Conservation (phyloP, 2,113 vertebrate genomes). For the Stigmatopora nigra region DNA sequence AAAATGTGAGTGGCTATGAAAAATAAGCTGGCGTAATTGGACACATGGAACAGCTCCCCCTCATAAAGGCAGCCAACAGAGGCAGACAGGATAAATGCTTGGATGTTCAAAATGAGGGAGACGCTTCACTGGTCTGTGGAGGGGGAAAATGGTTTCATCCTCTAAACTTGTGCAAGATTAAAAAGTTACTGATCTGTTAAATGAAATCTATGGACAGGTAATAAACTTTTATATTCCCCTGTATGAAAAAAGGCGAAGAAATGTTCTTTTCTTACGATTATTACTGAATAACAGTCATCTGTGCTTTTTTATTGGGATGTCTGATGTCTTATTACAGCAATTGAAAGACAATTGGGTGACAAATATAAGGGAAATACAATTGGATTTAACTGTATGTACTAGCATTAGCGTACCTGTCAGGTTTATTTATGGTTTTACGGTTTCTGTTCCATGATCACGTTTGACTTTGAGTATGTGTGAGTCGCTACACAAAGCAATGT, state of each 20-base stretch:
- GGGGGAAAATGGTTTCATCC: not conserved
- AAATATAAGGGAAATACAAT: not conserved
- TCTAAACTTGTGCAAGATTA: not conserved
- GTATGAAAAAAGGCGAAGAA: not conserved
- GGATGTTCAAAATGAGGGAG: not conserved
- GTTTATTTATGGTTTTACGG: conserved; percentile 31
- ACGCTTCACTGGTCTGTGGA: not conserved
- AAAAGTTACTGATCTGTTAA: conserved; percentile 6
- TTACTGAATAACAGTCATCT: not conserved
- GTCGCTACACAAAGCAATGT: conserved; percentile 4
- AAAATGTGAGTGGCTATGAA: conserved; percentile 19
- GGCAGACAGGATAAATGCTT: not conserved
- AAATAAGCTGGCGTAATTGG: conserved; percentile 21
- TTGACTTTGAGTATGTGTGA: conserved; percentile 13
- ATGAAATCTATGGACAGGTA: conserved; percentile 1
- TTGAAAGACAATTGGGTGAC: conserved; percentile 2
- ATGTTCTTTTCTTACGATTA: not conserved
- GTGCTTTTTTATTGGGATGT: not conserved
- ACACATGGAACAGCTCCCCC: conserved; percentile 14
- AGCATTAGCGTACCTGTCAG: conserved; percentile 36
- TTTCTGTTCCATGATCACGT: conserved; percentile 44
- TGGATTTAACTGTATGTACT: conserved; percentile 6
- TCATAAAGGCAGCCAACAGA: not conserved
- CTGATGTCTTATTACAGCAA: not conserved
- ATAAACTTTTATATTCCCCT: conserved; percentile 5